Percentiles rank a stretch among this genome's conserved stretches.
phyloP scores from a whole-genome alignment of 2,797 vertebrate species.

The Anolis apletophallus region DNA sequence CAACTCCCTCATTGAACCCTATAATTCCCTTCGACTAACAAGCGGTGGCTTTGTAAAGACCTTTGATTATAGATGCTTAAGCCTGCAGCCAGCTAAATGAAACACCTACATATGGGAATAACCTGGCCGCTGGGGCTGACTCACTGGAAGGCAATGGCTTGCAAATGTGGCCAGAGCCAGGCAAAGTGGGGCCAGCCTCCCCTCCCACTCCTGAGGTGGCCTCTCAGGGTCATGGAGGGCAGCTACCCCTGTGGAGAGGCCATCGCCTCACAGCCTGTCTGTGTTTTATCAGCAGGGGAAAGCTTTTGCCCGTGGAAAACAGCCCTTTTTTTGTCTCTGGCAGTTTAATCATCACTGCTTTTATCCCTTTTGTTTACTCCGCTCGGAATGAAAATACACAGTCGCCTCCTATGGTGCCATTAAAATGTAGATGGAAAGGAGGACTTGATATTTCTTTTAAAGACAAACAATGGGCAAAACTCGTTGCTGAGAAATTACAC shows the following conservation, averaged over 20 bases:
- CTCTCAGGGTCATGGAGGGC: not conserved
- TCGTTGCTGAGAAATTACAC: too few species aligned
- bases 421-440: too few species aligned
- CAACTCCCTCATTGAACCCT: not conserved
- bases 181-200: not conserved
- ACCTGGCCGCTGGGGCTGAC: not conserved
- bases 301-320: conserved; percentile 1
- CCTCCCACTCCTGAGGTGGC: too few species aligned
- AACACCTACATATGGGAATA: conserved; percentile 22
- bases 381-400: too few species aligned
- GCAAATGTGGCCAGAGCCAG: too few species aligned
- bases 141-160: not conserved
- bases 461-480: too few species aligned
- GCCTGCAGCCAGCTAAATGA: conserved; percentile 11
- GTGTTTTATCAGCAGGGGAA: not conserved
- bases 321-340: not conserved
- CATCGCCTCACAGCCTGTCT: not conserved
- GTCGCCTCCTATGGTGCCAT: too few species aligned
- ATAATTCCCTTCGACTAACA: conserved; percentile 13
- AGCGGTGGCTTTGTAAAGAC: conserved; percentile 15
- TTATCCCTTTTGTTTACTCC: too few species aligned
- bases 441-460: too few species aligned
- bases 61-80: conserved; percentile 25
- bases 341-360: too few species aligned
- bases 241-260: not conserved